Evolutionary conservation across 30 jellyfish, hydroid and myxozoan genomes (phyloP).

Genomic region (Calvadosia cruxmelitensis): DNA sequence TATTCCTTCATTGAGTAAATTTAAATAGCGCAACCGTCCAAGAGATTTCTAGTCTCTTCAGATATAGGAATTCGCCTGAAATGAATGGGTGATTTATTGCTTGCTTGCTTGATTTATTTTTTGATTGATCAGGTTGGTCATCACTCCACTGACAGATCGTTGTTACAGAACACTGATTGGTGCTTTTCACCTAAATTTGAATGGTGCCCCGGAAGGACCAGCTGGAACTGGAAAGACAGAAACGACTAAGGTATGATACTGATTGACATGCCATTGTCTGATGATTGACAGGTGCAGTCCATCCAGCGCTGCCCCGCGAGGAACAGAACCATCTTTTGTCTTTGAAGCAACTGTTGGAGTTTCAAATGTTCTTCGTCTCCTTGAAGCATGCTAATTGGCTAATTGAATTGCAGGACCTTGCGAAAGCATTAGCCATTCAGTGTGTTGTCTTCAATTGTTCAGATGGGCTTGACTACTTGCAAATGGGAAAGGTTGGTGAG

Average conservation of each 20-base stretch:
- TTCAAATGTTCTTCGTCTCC: too few relatives aligned
- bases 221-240: constrained; percentile 98
- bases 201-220: constrained; percentile 99
- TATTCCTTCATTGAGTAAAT: neutral
- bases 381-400: too few relatives aligned
- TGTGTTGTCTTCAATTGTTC: constrained; percentile 98
- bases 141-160: constrained; percentile 95
- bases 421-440: constrained; percentile 90
- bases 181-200: constrained; percentile 84
- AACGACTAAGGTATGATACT: constrained; percentile 60
- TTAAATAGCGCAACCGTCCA: neutral
- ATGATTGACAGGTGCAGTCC: too few relatives aligned
- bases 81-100: too few relatives aligned
- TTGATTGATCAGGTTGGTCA: constrained; percentile 40
- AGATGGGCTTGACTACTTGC: constrained; percentile 88
- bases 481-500: constrained; percentile 93
- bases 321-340: too few relatives aligned
- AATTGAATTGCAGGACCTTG: constrained; percentile 43
- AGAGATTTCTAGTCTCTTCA: too few relatives aligned
- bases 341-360: too few relatives aligned
- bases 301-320: too few relatives aligned
- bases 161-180: constrained; percentile 94
- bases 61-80: too few relatives aligned
- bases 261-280: too few relatives aligned
- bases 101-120: constrained; percentile 1